A percentile compares a stretch with the other conserved stretches of the same genome.
Conservation (phyloP, 2,113 vertebrate genomes). For the Phoxinus phoxinus region DNA sequence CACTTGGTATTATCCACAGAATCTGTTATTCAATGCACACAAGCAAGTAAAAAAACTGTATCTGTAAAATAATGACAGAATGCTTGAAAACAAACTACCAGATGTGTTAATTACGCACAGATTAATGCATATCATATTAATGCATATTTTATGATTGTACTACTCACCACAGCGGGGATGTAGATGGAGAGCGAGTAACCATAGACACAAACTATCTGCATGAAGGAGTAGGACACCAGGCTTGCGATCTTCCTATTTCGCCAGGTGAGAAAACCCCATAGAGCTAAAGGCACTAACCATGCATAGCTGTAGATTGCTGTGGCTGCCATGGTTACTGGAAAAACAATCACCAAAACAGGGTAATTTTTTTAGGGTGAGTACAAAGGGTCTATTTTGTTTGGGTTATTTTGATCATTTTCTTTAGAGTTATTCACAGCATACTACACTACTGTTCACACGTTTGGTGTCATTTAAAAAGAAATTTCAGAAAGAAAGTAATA, state of each 20-base stretch:
- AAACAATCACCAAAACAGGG: slow-evolving; percentile 30
- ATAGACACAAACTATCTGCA: slow-evolving; percentile 95
- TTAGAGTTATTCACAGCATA: too few species aligned
- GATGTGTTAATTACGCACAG: background rate
- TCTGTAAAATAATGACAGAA: background rate
- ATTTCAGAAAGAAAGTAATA: too few species aligned
- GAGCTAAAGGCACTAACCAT: slow-evolving; percentile 90
- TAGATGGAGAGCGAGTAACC: slow-evolving; percentile 96
- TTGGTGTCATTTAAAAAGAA: too few species aligned
- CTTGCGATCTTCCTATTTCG: slow-evolving; percentile 91
- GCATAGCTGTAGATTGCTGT: slow-evolving; percentile 92
- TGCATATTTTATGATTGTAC: background rate
- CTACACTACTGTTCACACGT: too few species aligned
- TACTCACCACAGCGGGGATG: slow-evolving; percentile 91
- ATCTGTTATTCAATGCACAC: slow-evolving; percentile 73
- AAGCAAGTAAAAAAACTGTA: background rate
- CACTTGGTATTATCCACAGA: slow-evolving; percentile 87
- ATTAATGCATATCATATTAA: background rate
- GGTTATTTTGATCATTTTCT: too few species aligned
- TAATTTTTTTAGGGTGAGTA: background rate
- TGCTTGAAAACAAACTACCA: background rate
- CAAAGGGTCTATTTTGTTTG: background rate
- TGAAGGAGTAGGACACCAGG: slow-evolving; percentile 91
- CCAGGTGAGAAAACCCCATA: slow-evolving; percentile 95
- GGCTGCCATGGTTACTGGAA: slow-evolving; percentile 92